A percentile compares a stretch with the other conserved stretches of the same genome.
phyloP scores from a whole-genome alignment of 2,888 invertebrate species.

The Acleris literana region DNA sequence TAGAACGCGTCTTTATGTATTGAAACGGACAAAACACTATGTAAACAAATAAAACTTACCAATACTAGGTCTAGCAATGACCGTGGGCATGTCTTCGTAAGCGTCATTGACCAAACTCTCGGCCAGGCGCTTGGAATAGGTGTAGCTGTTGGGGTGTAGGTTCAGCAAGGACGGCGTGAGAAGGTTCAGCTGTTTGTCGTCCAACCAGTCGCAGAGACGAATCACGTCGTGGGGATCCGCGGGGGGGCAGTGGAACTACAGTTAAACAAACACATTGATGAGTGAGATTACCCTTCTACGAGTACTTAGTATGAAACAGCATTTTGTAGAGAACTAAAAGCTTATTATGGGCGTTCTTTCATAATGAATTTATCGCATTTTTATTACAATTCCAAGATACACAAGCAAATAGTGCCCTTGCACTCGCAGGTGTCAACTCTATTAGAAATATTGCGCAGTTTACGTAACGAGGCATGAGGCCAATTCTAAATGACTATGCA shows the following conservation, averaged over 20 bases:
- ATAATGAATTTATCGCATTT: not conserved
- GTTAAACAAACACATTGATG: slow-evolving; percentile 17
- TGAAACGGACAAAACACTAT: not conserved
- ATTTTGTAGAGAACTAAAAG: not conserved
- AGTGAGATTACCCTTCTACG: not conserved
- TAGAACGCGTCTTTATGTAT: not conserved
- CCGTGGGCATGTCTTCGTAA: slow-evolving; percentile 89
- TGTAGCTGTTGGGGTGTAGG: slow-evolving; percentile 96
- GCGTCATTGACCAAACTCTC: slow-evolving; percentile 92
- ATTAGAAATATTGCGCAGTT: not conserved
- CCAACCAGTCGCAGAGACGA: slow-evolving; percentile 87
- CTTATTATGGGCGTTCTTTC: no score
- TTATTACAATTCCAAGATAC: not conserved
- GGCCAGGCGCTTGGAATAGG: slow-evolving; percentile 95
- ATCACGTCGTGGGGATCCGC: slow-evolving; percentile 89
- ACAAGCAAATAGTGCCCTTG: not conserved
- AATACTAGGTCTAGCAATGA: slow-evolving; percentile 95
- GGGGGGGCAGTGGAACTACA: slow-evolving; percentile 87
- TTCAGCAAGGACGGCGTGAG: slow-evolving; percentile 87
- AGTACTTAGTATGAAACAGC: not conserved
- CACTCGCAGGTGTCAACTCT: not conserved
- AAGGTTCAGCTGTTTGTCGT: slow-evolving; percentile 85
- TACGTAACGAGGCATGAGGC: not conserved
- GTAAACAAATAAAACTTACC: slow-evolving; percentile 83
- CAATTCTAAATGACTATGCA: slow-evolving; percentile 1